These are phyloP conservation scores for Hyles vespertilio DNA, from an alignment of 1,140 invertebrate genomes.

Conservation along the genomic window DNA sequence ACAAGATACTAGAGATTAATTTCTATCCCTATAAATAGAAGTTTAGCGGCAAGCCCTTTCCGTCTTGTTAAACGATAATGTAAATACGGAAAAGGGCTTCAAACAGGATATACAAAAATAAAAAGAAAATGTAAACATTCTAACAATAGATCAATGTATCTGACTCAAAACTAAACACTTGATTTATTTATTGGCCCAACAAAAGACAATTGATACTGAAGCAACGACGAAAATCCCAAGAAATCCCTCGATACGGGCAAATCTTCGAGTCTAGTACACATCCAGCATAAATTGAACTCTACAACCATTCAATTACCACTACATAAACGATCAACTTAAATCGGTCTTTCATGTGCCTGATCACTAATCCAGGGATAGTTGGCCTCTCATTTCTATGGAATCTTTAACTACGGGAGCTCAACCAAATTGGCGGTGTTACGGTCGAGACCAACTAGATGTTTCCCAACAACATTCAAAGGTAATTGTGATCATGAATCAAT, in stretches of 20 bases:
- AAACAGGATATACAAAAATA: not conserved
- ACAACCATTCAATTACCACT: constrained; percentile 10
- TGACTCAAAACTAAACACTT: constrained; percentile 25
- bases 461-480: constrained; percentile 50
- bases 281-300: constrained; percentile 22
- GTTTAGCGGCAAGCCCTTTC: no score
- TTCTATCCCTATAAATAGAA: no score
- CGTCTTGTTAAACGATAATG: no score
- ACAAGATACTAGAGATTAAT: no score
- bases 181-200: constrained; percentile 42
- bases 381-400: constrained; percentile 9
- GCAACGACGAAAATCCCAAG: constrained; percentile 29
- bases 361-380: constrained; percentile 6
- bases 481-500: constrained; percentile 70
- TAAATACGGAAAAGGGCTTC: no score
- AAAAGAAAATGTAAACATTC: not conserved
- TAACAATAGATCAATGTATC: not conserved
- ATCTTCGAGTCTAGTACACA: constrained; percentile 21
- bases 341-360: constrained; percentile 14
- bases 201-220: constrained; percentile 36
- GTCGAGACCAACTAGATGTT: constrained; percentile 21
- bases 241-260: constrained; percentile 36
- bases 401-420: constrained; percentile 4
- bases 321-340: constrained; percentile 10
- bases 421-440: constrained; percentile 4